Conservation (phyloP, 2,113 vertebrate genomes). For the Thymallus thymallus region DNA sequence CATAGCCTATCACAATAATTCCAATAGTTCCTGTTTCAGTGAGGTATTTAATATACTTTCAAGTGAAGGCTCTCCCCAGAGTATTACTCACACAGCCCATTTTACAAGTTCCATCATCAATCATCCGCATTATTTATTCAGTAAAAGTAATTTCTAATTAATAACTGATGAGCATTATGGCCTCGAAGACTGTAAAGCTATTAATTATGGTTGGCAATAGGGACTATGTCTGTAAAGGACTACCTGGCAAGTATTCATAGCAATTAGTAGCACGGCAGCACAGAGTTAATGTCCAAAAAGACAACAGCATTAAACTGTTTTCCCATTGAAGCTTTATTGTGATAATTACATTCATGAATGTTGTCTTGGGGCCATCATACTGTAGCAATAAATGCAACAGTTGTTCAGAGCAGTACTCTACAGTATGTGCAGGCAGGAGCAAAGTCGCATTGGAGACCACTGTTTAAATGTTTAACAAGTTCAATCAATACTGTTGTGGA, state of each 20-base stretch:
- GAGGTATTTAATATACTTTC: constrained; percentile 82
- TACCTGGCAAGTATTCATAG: constrained; percentile 81
- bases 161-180: constrained; percentile 99
- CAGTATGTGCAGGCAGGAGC: neutral
- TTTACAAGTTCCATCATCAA: constrained; percentile 99
- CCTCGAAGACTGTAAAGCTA: constrained; percentile 92
- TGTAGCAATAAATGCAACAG: constrained; percentile 29
- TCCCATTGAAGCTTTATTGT: constrained; percentile 56
- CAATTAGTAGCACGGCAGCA: constrained; percentile 77
- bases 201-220: constrained; percentile 93
- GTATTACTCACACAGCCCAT: constrained; percentile 90
- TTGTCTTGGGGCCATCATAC: constrained; percentile 37
- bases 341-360: constrained; percentile 67
- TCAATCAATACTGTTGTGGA: constrained; percentile 7
- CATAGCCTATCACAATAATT: constrained; percentile 60
- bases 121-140: constrained; percentile 99
- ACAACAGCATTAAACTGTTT: constrained; percentile 67
- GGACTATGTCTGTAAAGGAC: constrained; percentile 80
- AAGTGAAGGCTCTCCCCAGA: constrained; percentile 82
- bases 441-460: constrained; percentile 5
- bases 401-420: constrained; percentile 1
- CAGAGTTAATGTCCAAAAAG: constrained; percentile 73
- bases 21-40: constrained; percentile 75
- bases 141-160: constrained; percentile 99
- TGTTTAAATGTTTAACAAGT: constrained; percentile 27